Conservation (phyloP, 2,113 vertebrate species). For the Phoxinus phoxinus region DNA sequence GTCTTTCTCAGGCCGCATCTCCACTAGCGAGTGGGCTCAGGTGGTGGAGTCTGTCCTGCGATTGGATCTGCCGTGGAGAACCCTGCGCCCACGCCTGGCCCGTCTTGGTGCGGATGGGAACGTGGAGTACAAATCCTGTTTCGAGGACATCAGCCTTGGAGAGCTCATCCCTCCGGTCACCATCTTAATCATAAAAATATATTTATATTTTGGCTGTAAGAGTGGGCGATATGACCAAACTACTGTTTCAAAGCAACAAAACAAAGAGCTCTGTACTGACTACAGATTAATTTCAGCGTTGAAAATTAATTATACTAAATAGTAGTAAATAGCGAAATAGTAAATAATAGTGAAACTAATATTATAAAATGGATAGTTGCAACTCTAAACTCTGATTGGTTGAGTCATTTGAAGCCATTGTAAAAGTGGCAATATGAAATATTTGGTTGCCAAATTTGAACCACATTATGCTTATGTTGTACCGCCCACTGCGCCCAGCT, state of each 20-base stretch:
- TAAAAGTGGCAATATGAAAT: neutral
- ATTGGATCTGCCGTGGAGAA: constrained; percentile 92
- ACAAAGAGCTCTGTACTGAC: no score
- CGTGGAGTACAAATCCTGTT: constrained; percentile 87
- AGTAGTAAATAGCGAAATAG: no score
- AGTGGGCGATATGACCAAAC: neutral
- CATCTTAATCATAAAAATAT: neutral
- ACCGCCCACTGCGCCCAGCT: neutral
- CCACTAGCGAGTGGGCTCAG: constrained; percentile 85
- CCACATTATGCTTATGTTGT: neutral
- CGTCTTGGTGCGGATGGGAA: constrained; percentile 74
- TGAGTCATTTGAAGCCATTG: neutral
- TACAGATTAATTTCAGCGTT: no score
- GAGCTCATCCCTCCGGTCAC: constrained; percentile 82
- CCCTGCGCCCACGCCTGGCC: constrained; percentile 79
- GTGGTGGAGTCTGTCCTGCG: constrained; percentile 83
- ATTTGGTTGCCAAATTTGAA: neutral
- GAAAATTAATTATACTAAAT: no score
- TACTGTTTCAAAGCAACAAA: no score
- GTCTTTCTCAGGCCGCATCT: constrained; percentile 80
- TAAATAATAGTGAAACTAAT: no score
- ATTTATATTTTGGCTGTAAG: neutral
- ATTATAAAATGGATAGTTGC: no score
- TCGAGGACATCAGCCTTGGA: constrained; percentile 81
- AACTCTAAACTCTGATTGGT: no score